Percentiles rank a stretch among this genome's conserved stretches.
phyloP scores from a whole-genome alignment of 1,140 invertebrate species.

The Anagrus nilaparvatae region DNA sequence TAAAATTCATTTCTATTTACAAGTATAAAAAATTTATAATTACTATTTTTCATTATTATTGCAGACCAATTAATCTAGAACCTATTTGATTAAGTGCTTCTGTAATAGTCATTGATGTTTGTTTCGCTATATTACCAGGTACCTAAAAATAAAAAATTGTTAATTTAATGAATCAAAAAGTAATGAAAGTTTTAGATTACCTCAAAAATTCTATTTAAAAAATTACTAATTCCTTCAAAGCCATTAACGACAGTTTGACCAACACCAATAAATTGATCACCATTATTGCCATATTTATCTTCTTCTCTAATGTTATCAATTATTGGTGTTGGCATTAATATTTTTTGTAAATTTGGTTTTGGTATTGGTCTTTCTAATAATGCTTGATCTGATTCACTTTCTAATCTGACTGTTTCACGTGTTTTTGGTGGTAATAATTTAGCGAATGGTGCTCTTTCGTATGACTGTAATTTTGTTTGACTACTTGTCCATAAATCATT shows the following conservation, averaged over 20 bases:
- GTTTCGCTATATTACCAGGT: slow-evolving; percentile 39
- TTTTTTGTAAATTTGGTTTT: slow-evolving; percentile 22
- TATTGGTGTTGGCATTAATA: slow-evolving; percentile 47
- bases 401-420: slow-evolving; percentile 26
- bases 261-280: slow-evolving; percentile 46
- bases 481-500: slow-evolving; percentile 18
- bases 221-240: slow-evolving; percentile 49
- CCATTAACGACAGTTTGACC: slow-evolving; percentile 48
- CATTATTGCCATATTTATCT: slow-evolving; percentile 60
- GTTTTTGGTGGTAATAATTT: slow-evolving; percentile 17
- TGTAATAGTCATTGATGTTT: slow-evolving; percentile 41
- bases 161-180: not conserved
- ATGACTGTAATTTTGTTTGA: slow-evolving; percentile 15
- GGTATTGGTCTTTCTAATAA: slow-evolving; percentile 22
- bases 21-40: not conserved
- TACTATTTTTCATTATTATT: slow-evolving; percentile 19
- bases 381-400: slow-evolving; percentile 24
- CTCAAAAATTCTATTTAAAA: slow-evolving; percentile 41
- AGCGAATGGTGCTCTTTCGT: slow-evolving; percentile 16
- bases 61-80: slow-evolving; percentile 43
- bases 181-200: slow-evolving; percentile 30
- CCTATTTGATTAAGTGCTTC: slow-evolving; percentile 45
- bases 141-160: slow-evolving; percentile 31
- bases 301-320: slow-evolving; percentile 56
- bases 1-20: not conserved